phyloP scores from a whole-genome alignment of 2,888 invertebrate genomes.

The Drosophila falleni region DNA sequence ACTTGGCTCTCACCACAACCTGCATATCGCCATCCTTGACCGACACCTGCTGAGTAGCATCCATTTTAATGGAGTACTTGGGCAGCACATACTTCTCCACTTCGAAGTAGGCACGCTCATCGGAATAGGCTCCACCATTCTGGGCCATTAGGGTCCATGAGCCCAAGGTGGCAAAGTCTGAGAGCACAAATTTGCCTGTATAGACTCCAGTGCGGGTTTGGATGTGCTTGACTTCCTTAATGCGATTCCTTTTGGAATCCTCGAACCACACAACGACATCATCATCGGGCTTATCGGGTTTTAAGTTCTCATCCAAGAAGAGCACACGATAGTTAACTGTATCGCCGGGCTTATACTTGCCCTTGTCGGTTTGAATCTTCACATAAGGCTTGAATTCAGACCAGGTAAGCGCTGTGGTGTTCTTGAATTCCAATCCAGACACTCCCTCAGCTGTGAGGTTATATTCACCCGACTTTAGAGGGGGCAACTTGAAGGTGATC shows the following conservation, averaged over 20 bases:
- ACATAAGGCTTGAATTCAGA: slow-evolving; percentile 86
- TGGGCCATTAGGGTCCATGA: slow-evolving; percentile 89
- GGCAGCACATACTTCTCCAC: slow-evolving; percentile 97
- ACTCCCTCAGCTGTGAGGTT: slow-evolving; percentile 90
- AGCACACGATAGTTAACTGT: slow-evolving; percentile 89
- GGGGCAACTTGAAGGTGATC: slow-evolving; percentile 73
- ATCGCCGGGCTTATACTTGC: slow-evolving; percentile 95
- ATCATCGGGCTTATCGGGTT: slow-evolving; percentile 88
- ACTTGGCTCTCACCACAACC: slow-evolving; percentile 88
- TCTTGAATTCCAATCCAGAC: slow-evolving; percentile 90
- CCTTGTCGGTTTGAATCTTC: slow-evolving; percentile 96
- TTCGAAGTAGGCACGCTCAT: slow-evolving; percentile 85
- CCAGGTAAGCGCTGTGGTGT: slow-evolving; percentile 90
- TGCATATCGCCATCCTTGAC: slow-evolving; percentile 92
- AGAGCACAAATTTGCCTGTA: slow-evolving; percentile 91
- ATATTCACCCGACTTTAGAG: slow-evolving; percentile 88
- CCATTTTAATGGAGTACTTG: slow-evolving; percentile 94
- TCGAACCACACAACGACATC: slow-evolving; percentile 88
- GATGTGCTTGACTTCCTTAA: slow-evolving; percentile 92
- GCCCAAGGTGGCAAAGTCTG: slow-evolving; percentile 92
- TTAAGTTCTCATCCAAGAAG: slow-evolving; percentile 89
- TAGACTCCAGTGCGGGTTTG: slow-evolving; percentile 86
- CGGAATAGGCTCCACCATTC: slow-evolving; percentile 47
- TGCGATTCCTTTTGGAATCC: slow-evolving; percentile 92
- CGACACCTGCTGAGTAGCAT: slow-evolving; percentile 92